phyloP scores from a whole-genome alignment of 92 coral and sea anemone genomes.

The Ricordea florida region DNA sequence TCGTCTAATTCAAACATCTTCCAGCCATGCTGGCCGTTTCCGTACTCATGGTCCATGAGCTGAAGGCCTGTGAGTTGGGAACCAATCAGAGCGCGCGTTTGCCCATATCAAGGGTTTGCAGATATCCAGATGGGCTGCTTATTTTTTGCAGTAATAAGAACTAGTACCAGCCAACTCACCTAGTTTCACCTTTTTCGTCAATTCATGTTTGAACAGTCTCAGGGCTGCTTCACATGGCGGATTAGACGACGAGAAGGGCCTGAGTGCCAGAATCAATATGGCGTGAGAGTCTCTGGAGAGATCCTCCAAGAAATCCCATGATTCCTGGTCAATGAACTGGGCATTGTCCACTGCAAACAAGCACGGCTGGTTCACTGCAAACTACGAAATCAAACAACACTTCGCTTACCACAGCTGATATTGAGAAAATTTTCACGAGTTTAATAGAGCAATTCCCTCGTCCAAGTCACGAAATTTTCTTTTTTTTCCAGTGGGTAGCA shows the following conservation, averaged over 20 bases:
- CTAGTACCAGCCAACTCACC: conserved; percentile 66
- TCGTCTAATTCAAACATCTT: no score
- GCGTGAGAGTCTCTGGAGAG: conserved; percentile 95
- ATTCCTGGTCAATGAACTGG: conserved; percentile 91
- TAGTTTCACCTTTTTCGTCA: conserved; percentile 69
- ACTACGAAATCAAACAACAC: conserved; percentile 43
- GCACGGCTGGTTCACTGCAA: conserved; percentile 91
- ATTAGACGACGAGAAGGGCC: conserved; percentile 91
- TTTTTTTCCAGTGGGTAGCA: no score
- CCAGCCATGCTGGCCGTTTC: no score
- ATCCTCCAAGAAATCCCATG: conserved; percentile 97
- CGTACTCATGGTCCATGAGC: no score
- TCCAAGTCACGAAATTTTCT: no score
- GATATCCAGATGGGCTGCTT: no score
- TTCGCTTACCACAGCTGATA: conserved; percentile 74
- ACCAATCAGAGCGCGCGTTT: no score
- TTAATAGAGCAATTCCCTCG: no score
- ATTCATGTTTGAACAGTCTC: conserved; percentile 61
- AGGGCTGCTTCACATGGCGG: conserved; percentile 85
- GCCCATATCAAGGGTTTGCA: no score
- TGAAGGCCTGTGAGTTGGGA: no score
- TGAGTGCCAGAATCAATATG: conserved; percentile 79
- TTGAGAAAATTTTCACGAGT: conserved; percentile 44
- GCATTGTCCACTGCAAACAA: conserved; percentile 93
- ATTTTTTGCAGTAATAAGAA: no score